These are phyloP conservation scores for Rhyacichthys aspro DNA, from an alignment of 2,797 vertebrate genomes.

Conservation along the genomic window DNA sequence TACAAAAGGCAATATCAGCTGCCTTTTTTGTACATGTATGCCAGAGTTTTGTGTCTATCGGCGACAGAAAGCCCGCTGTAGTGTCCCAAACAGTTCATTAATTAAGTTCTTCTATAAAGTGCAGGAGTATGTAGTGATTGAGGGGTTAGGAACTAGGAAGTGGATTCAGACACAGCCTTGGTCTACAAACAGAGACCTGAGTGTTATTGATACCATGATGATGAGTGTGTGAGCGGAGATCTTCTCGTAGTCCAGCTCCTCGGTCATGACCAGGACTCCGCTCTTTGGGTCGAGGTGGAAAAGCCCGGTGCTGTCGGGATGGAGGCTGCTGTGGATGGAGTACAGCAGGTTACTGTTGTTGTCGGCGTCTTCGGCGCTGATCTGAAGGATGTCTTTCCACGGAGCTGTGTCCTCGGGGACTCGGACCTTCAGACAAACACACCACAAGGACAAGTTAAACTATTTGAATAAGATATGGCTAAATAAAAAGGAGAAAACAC, in stretches of 20 bases:
- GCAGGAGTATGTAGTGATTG: too few relatives aligned
- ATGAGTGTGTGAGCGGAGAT: constrained; percentile 86
- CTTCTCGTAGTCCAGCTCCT: constrained; percentile 84
- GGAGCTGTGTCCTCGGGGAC: constrained; percentile 90
- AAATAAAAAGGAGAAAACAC: too few relatives aligned
- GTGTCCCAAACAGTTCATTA: too few relatives aligned
- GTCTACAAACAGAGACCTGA: too few relatives aligned
- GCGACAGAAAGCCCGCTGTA: too few relatives aligned
- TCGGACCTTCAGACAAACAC: constrained; percentile 54
- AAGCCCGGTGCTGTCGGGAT: constrained; percentile 83
- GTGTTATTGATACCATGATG: constrained; percentile 85
- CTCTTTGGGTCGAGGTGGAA: constrained; percentile 93
- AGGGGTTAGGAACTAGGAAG: too few relatives aligned
- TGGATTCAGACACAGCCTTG: too few relatives aligned
- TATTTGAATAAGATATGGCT: background rate
- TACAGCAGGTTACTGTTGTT: constrained; percentile 88
- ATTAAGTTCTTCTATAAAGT: too few relatives aligned
- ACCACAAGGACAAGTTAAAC: too few relatives aligned
- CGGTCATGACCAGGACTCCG: constrained; percentile 84
- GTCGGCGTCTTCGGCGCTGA: constrained; percentile 89
- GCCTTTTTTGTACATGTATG: too few relatives aligned
- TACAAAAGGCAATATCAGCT: too few relatives aligned
- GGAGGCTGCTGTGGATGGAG: constrained; percentile 88
- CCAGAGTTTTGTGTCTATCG: too few relatives aligned
- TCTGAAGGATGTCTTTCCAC: constrained; percentile 87